phyloP scores from a whole-genome alignment of 1,140 invertebrate genomes.

The Sitobion miscanthi region DNA sequence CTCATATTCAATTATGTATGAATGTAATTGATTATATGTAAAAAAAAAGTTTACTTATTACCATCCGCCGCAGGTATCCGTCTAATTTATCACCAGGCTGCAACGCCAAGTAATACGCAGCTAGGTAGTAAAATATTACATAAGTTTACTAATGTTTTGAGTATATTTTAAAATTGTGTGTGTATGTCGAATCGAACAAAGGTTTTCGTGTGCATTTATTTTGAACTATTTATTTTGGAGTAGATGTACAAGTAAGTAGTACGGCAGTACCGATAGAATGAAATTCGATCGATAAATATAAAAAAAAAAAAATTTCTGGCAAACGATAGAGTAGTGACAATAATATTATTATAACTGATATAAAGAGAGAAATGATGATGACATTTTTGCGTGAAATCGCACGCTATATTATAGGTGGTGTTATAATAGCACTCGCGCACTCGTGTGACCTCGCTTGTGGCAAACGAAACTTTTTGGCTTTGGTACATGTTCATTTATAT shows the following conservation, averaged over 20 bases:
- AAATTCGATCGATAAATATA: background rate
- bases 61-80: no score
- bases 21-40: no score
- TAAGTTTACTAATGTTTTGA: background rate
- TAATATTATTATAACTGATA: background rate
- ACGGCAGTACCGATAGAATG: no score
- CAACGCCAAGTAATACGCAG: no score
- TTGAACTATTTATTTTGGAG: no score
- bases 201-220: background rate
- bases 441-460: background rate
- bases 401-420: background rate
- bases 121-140: no score
- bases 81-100: no score
- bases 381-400: background rate
- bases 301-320: background rate
- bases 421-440: background rate
- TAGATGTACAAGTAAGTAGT: no score
- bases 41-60: no score
- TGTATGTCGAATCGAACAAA: background rate
- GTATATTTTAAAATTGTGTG: background rate
- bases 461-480: slow-evolving; percentile 2
- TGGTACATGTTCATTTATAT: background rate
- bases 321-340: background rate
- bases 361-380: background rate
- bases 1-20: no score